Evolutionary conservation across 2,797 vertebrate species (phyloP).

Genomic region (Tolypeutes matacus): DNA sequence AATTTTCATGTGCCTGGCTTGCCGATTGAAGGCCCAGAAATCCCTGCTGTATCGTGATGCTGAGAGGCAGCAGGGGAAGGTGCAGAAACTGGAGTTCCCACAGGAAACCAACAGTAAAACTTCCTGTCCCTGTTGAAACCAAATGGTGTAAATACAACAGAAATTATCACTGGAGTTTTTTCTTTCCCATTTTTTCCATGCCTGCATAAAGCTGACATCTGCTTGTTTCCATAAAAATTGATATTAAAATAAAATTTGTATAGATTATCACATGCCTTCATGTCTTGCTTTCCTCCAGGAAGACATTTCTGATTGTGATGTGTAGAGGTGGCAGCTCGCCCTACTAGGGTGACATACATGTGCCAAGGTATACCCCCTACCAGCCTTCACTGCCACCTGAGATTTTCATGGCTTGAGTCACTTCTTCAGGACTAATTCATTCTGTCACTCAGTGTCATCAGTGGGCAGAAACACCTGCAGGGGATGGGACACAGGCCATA

Average conservation of each 20-base stretch:
- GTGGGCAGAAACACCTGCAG: slow-evolving; percentile 1
- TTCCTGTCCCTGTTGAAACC: slow-evolving; percentile 94
- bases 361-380: not conserved
- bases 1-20: slow-evolving; percentile 98
- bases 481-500: not conserved
- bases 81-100: slow-evolving; percentile 90
- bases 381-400: not conserved
- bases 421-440: slow-evolving; percentile 49
- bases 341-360: not conserved
- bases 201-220: slow-evolving; percentile 77
- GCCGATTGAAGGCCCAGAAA: slow-evolving; percentile 96
- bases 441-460: not conserved
- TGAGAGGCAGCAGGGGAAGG: slow-evolving; percentile 93
- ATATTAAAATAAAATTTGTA: slow-evolving; percentile 87
- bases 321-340: not conserved
- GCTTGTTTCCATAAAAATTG: slow-evolving; percentile 83
- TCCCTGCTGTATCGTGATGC: slow-evolving; percentile 94
- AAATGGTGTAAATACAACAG: slow-evolving; percentile 70
- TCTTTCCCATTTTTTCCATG: slow-evolving; percentile 69
- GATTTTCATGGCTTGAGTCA: slow-evolving; percentile 9
- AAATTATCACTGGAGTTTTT: slow-evolving; percentile 71
- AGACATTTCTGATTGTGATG: slow-evolving; percentile 23
- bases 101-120: slow-evolving; percentile 90
- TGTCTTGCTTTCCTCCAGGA: slow-evolving; percentile 73
- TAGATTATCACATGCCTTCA: slow-evolving; percentile 78